Conservation (phyloP, 2,797 vertebrate species). For the Anisognathus igniventris region DNA sequence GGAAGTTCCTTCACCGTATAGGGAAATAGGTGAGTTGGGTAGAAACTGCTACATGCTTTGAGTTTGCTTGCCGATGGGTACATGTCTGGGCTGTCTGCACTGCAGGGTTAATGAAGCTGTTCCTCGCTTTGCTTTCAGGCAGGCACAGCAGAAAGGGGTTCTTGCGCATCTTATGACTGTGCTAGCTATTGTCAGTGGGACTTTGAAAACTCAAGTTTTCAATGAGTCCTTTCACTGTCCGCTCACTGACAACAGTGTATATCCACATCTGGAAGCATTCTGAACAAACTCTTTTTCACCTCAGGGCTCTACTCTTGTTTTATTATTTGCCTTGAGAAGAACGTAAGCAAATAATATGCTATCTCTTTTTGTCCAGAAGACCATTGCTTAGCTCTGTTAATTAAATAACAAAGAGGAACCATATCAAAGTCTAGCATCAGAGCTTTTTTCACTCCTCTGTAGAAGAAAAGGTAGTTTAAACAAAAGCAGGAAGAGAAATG, state of each 20-base stretch:
- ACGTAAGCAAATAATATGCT: neutral
- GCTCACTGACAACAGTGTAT: neutral
- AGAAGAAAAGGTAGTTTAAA: neutral
- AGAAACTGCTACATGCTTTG: neutral
- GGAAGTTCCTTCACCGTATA: neutral
- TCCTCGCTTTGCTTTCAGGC: neutral
- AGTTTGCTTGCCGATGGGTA: neutral
- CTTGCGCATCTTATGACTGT: rapidly evolving
- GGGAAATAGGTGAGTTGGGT: neutral
- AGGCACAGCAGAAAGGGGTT: neutral
- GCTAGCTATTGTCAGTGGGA: neutral
- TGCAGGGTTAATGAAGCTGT: neutral
- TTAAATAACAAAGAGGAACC: neutral
- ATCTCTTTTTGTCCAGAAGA: neutral
- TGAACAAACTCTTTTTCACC: neutral
- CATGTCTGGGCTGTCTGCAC: too few species aligned
- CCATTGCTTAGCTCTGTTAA: neutral
- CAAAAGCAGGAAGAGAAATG: neutral
- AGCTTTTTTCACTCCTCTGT: rapidly evolving
- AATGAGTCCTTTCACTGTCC: neutral
- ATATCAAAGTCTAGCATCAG: neutral
- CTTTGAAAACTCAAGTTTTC: neutral
- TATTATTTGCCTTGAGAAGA: neutral
- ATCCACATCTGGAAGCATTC: neutral
- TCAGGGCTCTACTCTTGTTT: neutral